phyloP scores from a whole-genome alignment of 1,140 invertebrate species.

The Reticulitermes speratus region DNA sequence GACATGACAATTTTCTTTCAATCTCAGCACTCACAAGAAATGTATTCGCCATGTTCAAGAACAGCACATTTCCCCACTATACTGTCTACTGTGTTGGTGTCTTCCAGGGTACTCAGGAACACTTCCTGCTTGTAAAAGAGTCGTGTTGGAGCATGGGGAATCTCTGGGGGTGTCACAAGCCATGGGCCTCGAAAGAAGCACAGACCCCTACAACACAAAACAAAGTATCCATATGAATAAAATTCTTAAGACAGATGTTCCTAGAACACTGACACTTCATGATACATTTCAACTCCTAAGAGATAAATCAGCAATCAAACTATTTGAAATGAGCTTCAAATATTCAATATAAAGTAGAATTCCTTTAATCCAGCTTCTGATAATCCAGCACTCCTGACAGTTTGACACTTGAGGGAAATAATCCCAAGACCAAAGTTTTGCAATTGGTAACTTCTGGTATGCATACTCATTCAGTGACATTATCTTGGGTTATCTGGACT shows the following conservation, averaged over 20 bases:
- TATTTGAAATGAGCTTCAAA: no score
- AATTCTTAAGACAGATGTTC: slow-evolving; percentile 7
- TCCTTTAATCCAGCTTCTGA: no score
- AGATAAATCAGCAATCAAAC: no score
- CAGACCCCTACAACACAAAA: slow-evolving; percentile 67
- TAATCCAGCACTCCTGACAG: no score
- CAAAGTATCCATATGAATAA: slow-evolving; percentile 18
- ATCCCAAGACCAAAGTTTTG: no score
- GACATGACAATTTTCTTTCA: no score
- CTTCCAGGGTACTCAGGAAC: slow-evolving; percentile 87
- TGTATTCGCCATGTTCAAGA: slow-evolving; percentile 87
- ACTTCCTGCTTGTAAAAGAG: slow-evolving; percentile 96
- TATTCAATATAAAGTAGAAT: no score
- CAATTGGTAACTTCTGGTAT: no score
- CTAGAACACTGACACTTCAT: slow-evolving; percentile 29
- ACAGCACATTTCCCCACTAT: slow-evolving; percentile 91
- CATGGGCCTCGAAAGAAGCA: slow-evolving; percentile 92
- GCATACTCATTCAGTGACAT: no score
- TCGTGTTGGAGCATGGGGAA: slow-evolving; percentile 68
- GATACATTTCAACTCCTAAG: background rate
- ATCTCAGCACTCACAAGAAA: slow-evolving; percentile 65
- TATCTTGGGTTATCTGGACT: no score
- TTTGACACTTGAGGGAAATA: no score
- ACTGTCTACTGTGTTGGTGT: slow-evolving; percentile 85
- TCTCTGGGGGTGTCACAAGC: slow-evolving; percentile 85